These are phyloP conservation scores for Pelecanus crispus DNA, from an alignment of 2,113 vertebrate genomes.

Conservation along the genomic window DNA sequence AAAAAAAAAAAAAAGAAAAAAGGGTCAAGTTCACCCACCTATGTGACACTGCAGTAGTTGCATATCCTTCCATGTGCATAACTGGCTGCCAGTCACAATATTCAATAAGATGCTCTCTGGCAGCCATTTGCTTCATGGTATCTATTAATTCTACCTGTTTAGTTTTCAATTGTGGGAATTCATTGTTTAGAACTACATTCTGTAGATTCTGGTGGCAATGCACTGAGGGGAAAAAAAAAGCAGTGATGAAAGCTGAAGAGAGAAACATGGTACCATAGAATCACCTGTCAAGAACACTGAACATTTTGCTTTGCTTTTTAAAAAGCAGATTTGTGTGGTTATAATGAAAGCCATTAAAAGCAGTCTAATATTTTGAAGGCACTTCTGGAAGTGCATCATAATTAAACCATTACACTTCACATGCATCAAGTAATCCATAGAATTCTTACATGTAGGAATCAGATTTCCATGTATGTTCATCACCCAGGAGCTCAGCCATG, in stretches of 20 bases:
- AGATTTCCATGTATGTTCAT: neutral
- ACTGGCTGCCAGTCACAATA: neutral
- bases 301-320: neutral
- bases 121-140: neutral
- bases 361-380: neutral
- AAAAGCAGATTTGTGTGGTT: neutral
- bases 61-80: neutral
- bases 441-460: neutral
- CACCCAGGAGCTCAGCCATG: neutral
- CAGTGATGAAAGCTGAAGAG: neutral
- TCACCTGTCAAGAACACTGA: neutral
- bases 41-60: neutral
- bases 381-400: neutral
- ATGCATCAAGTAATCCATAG: neutral
- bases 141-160: neutral
- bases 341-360: neutral
- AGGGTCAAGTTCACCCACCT: neutral
- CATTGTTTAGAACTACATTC: neutral
- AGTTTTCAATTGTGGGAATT: neutral
- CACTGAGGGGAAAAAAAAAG: neutral
- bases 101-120: neutral
- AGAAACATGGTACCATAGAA: rapidly evolving
- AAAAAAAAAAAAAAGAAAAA: too few species aligned
- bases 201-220: neutral
- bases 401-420: neutral